Percentiles rank a stretch among this genome's conserved stretches.
phyloP scores from a whole-genome alignment of 2,113 vertebrate genomes.

The Brachypteracias leptosomus region DNA sequence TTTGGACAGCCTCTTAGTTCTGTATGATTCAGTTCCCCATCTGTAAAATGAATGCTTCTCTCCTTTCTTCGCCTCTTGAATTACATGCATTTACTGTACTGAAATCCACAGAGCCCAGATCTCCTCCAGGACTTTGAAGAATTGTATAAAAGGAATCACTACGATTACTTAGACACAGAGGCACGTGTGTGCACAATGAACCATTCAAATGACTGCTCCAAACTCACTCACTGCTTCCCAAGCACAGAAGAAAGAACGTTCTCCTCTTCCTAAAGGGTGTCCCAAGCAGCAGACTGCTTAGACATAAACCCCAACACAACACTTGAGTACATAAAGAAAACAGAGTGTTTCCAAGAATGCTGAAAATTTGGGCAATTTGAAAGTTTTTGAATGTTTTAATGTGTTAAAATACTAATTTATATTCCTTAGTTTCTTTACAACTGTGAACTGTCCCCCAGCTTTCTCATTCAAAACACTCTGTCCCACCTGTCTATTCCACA shows the following conservation, averaged over 20 bases:
- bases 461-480: neutral
- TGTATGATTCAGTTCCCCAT: neutral
- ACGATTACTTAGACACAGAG: neutral
- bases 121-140: neutral
- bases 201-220: neutral
- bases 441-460: neutral
- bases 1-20: neutral
- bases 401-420: too few species aligned
- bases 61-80: neutral
- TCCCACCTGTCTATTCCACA: neutral
- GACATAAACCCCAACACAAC: neutral
- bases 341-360: neutral
- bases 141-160: neutral
- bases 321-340: neutral
- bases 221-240: neutral
- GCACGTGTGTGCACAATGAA: neutral
- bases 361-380: neutral
- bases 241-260: neutral
- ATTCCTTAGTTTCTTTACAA: neutral
- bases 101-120: neutral
- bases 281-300: neutral
- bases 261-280: neutral
- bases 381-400: neutral
- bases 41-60: conserved; percentile 20
- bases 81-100: neutral